Base-by-base conservation (phyloP, 2,888 invertebrate genomes). In the Sepiola atlantica region DNA sequence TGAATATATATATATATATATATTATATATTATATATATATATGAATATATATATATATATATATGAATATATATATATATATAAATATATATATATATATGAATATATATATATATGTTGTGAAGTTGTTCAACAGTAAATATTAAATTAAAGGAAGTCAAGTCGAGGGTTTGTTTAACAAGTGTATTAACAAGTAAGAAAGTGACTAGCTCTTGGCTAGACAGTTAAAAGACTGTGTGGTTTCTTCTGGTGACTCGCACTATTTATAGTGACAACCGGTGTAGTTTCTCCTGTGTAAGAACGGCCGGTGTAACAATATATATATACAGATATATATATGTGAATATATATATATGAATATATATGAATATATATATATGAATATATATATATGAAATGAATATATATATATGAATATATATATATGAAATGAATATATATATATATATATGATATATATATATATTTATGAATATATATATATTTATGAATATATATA, bases 311-410 rank as follows among this genome's bases (percentile, higher is more conserved):
- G n/a, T n/a, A n/a, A n/a, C n/a, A n/a, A n/a, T n/a, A n/a, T n/a
- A n/a, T n/a, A n/a, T n/a, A n/a, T n/a, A n/a, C n/a, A n/a, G n/a
- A n/a, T n/a, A n/a, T n/a, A n/a, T n/a, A n/a, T n/a, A n/a, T n/a
- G n/a, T n/a, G n/a, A n/a, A 21, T 21, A 21, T 21, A 21, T 77
- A 77, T 77, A 18, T 77, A 77, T 77, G 24, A 21, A 77, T 77
- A 77, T 77, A 77, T 77, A 77, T 77, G 24, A 21, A 77, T 77
- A 77, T 77, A 77, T 77, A 77, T 77, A 77, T 77, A 77, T 77
- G 18, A 21, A 77, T 77, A 77, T 77, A 77, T 77, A 77, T 77
- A 77, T 77, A 77, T 77, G n/a, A 77, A 21, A 77, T 77, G 24
- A 21, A 77, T 77, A 77, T 77, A 77, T 77, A 77, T 77, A 77